Base-by-base conservation (phyloP, 2,113 vertebrate genomes). In the Jacana jacana region DNA sequence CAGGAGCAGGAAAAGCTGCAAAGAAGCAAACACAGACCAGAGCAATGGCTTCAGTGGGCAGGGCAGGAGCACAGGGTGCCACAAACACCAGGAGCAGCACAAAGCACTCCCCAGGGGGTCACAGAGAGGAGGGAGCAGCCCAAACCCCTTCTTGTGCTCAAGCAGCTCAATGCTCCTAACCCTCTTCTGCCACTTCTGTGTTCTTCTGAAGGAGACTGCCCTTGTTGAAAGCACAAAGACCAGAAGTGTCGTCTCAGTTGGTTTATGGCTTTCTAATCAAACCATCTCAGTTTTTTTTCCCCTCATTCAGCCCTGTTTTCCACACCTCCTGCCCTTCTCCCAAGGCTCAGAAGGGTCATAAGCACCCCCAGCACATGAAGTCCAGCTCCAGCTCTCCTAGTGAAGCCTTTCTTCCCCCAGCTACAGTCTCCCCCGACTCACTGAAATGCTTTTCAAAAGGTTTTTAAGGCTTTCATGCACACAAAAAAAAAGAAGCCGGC, bases 91-190 rank as follows among this genome's bases (percentile, higher is more conserved):
- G 0, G 1, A 54, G 64, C 37, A 68, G 31, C 2, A 35, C 48
- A 46, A 15, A 8, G 4, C 16, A 3, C n/a, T 3, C 61, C 3
- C 23, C 65, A 42, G 25, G 7, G 1, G 3, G 2, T 3, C 17
- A 3, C 13, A 10, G 2, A 10, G 51, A 7, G 37, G 31, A 30
- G 8, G 5, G 3, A 8, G 6, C 23, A 13, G 4, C 46, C 40
- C 63, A 13, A 28, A 57, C 11, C 2, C 64, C 3, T 0, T 2
- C 2, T 0, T 2, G 2, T 0, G 6, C 7, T 1, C 16, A 25
- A 17, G 3, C 1, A 22, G 3, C 39, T 8, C 30, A 0, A 0
- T 1, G 10, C 1, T 46, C 54, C 3, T 13, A 54, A 15, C 7
- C 24, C 9, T 1, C 35, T 13, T 5, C 57, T 11, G 9, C 40